phyloP scores from a whole-genome alignment of 2,888 invertebrate genomes.

The Lydus trimaculatus region DNA sequence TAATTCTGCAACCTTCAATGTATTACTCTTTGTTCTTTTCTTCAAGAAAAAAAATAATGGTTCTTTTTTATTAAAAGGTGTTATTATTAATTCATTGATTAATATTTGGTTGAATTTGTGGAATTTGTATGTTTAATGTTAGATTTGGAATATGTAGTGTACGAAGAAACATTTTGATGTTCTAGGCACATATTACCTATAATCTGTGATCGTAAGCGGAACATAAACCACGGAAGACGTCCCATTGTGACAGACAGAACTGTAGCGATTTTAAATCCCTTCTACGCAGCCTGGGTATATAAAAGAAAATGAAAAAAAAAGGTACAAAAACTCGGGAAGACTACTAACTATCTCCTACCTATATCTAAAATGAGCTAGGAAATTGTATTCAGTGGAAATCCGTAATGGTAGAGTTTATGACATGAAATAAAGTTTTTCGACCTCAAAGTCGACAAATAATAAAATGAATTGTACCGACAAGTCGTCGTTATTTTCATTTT shows the following conservation, averaged over 20 bases:
- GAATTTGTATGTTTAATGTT: neutral
- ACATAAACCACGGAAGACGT: slow-evolving; percentile 35
- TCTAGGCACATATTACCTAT: slow-evolving; percentile 39
- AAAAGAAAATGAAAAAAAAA: slow-evolving; percentile 36
- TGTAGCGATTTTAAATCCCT: slow-evolving; percentile 50
- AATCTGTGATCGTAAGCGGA: slow-evolving; percentile 42
- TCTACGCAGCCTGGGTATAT: slow-evolving; percentile 47
- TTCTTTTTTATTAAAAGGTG: too few species aligned
- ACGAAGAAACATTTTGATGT: slow-evolving; percentile 39
- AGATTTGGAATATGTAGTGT: slow-evolving; percentile 24
- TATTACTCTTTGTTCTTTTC: neutral
- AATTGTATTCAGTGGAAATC: neutral
- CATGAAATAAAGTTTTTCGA: neutral
- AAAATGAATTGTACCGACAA: neutral
- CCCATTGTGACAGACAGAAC: slow-evolving; percentile 42
- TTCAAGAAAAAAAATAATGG: too few species aligned
- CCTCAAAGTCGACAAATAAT: too few species aligned
- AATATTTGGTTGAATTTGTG: too few species aligned
- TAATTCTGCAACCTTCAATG: neutral
- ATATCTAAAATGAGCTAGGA: neutral
- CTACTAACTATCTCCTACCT: neutral
- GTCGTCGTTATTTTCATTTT: too few species aligned
- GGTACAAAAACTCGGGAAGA: neutral
- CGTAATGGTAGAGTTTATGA: neutral
- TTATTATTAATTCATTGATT: too few species aligned